Evolutionary conservation across 2,113 vertebrate genomes (phyloP).

Genomic region (Toxotes chatareus): DNA sequence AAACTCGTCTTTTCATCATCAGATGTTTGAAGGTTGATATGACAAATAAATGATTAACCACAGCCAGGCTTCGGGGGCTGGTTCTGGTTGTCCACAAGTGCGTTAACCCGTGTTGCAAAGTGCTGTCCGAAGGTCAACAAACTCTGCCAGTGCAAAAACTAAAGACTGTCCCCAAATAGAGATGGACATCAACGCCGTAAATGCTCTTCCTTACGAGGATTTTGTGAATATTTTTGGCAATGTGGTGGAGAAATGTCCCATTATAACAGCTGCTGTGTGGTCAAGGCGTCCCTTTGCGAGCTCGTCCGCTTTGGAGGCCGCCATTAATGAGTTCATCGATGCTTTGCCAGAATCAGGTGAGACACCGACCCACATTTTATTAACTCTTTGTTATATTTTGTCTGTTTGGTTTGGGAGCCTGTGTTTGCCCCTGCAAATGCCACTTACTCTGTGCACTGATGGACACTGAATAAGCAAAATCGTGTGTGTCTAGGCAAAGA

Average conservation of each 20-base stretch:
- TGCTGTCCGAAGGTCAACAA: slow-evolving; percentile 44
- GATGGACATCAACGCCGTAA: slow-evolving; percentile 85
- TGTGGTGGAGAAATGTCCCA: slow-evolving; percentile 86
- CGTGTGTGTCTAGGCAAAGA: slow-evolving; percentile 83
- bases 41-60: slow-evolving; percentile 45
- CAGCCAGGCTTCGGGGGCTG: neutral
- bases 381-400: neutral
- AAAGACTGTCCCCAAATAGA: neutral
- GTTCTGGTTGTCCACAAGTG: slow-evolving; percentile 40
- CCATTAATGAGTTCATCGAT: slow-evolving; percentile 84
- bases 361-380: neutral
- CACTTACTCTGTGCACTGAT: neutral
- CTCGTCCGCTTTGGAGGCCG: slow-evolving; percentile 76
- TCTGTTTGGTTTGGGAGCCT: neutral
- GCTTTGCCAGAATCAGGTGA: slow-evolving; percentile 85
- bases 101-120: slow-evolving; percentile 48
- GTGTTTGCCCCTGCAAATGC: neutral
- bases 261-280: slow-evolving; percentile 86
- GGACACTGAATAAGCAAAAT: neutral
- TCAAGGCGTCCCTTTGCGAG: slow-evolving; percentile 81
- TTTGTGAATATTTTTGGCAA: slow-evolving; percentile 88
- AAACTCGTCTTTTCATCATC: neutral
- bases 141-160: neutral
- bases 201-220: slow-evolving; percentile 84
- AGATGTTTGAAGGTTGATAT: neutral